Percentiles rank a stretch among this genome's conserved stretches.
Conservation (phyloP, 2,113 vertebrate species). For the Rallus limicola region DNA sequence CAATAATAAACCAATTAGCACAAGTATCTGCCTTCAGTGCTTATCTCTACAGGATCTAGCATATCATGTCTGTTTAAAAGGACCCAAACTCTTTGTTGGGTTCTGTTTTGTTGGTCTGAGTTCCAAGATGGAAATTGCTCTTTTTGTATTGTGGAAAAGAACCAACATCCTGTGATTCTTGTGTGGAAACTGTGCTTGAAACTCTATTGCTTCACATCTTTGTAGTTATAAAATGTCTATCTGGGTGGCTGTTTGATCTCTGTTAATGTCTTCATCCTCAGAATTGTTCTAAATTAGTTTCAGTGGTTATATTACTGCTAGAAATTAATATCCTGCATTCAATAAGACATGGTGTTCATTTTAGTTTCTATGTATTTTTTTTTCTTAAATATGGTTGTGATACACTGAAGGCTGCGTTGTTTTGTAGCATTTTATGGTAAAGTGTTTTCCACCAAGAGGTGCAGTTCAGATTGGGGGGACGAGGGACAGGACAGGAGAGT, state of each 20-base stretch:
- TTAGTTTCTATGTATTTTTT: background rate
- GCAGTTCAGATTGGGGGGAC: background rate
- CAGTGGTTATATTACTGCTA: background rate
- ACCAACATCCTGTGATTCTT: background rate
- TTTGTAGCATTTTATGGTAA: background rate
- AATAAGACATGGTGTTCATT: background rate
- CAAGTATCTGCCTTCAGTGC: background rate
- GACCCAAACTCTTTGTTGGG: background rate
- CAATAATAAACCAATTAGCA: background rate
- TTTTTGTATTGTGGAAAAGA: background rate
- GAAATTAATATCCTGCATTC: background rate
- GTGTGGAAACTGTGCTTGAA: background rate
- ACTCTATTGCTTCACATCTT: background rate
- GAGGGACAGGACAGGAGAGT: background rate
- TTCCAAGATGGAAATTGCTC: background rate
- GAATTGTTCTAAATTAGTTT: background rate
- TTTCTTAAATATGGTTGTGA: background rate
- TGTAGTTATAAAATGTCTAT: background rate
- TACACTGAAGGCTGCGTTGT: background rate
- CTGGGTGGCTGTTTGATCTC: background rate
- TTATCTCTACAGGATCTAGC: background rate
- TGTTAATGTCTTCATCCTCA: background rate
- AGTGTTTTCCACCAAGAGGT: background rate
- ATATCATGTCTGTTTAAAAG: background rate
- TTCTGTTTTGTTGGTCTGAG: background rate